Evolutionary conservation across 2,888 invertebrate species (phyloP).

Genomic region (Zelleria hepariella): DNA sequence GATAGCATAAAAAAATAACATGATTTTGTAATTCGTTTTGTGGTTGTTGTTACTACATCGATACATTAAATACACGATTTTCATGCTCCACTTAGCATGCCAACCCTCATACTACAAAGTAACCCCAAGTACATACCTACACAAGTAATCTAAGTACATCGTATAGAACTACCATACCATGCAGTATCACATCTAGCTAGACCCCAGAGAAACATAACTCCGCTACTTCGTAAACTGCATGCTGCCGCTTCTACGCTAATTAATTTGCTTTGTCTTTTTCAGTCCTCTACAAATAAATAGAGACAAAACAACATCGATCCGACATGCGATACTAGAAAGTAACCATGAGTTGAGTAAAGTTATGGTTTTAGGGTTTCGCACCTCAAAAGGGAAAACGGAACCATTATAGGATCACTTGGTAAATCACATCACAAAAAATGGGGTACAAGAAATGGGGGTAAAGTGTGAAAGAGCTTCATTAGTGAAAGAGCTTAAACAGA

Average conservation of each 20-base stretch:
- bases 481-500: no score
- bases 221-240: no score
- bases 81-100: background rate
- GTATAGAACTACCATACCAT: background rate
- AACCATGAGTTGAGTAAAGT: background rate
- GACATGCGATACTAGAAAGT: background rate
- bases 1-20: slow-evolving; percentile 32
- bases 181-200: background rate
- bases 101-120: slow-evolving; percentile 16
- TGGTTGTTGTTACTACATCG: background rate
- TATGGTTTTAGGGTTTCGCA: no score
- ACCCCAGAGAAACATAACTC: background rate
- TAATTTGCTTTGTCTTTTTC: background rate
- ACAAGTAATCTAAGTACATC: background rate
- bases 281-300: background rate
- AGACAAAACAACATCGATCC: background rate
- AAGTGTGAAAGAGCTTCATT: no score
- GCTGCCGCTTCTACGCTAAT: background rate
- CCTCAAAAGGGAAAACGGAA: no score
- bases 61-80: background rate
- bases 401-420: no score
- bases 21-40: background rate
- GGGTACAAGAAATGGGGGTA: no score
- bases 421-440: no score
- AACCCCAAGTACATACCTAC: slow-evolving; percentile 20